Conservation (phyloP, 2,888 invertebrate species). For the Clusia tigrina region DNA sequence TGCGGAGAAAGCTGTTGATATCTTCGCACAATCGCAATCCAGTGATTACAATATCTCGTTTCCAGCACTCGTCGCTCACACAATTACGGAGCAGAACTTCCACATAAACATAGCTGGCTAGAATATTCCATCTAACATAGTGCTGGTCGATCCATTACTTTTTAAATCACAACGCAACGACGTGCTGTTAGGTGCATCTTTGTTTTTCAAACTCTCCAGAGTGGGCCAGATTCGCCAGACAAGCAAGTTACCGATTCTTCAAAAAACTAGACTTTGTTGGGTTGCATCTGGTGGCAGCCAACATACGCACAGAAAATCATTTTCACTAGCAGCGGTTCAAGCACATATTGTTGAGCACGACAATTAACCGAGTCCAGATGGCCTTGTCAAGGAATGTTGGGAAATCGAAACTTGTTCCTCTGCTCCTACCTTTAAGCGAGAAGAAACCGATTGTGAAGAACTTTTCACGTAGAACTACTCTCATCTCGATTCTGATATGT, state of each 20-base stretch:
- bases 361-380: background rate
- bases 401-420: constrained; percentile 9
- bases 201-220: constrained; percentile 23
- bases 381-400: constrained; percentile 20
- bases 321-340: constrained; percentile 7
- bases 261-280: constrained; percentile 33
- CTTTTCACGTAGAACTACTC: constrained; percentile 26
- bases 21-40: background rate
- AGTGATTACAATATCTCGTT: background rate
- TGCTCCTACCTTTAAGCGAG: background rate
- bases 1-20: constrained; percentile 3
- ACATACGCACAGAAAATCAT: constrained; percentile 2
- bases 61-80: constrained; percentile 19
- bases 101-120: constrained; percentile 25
- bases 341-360: constrained; percentile 16
- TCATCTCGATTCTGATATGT: constrained; percentile 22
- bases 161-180: constrained; percentile 20
- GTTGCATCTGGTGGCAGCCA: constrained; percentile 24
- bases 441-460: constrained; percentile 31
- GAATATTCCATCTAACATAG: constrained; percentile 31
- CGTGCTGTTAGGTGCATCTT: constrained; percentile 11
- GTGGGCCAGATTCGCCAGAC: constrained; percentile 23
- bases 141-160: constrained; percentile 30
- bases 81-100: constrained; percentile 22
- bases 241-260: constrained; percentile 22